Evolutionary conservation across 2,888 invertebrate genomes (phyloP).

Genomic region (Mechanitis messenoides): DNA sequence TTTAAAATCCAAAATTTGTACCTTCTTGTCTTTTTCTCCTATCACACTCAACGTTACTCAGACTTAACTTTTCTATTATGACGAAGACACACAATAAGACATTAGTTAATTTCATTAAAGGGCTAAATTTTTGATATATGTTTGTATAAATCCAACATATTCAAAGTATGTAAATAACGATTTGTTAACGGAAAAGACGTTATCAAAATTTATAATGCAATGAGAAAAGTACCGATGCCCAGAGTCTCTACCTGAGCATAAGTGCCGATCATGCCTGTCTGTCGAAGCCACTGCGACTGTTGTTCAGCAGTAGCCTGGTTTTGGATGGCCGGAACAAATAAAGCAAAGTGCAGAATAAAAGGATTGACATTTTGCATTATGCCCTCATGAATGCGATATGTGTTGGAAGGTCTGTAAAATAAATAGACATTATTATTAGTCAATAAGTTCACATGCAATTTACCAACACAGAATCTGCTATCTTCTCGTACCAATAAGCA

Average conservation of each 20-base stretch:
- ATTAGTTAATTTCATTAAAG: too few species aligned
- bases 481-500: background rate
- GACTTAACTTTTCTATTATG: too few species aligned
- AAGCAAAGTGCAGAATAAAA: slow-evolving; percentile 86
- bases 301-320: slow-evolving; percentile 91
- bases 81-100: too few species aligned
- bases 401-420: slow-evolving; percentile 44
- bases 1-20: background rate
- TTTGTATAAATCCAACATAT: too few species aligned
- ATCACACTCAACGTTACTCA: background rate
- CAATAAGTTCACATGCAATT: too few species aligned
- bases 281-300: slow-evolving; percentile 87
- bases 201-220: too few species aligned
- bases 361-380: slow-evolving; percentile 80
- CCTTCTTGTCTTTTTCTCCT: background rate
- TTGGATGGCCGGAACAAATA: slow-evolving; percentile 92
- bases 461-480: background rate
- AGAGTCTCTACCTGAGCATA: slow-evolving; percentile 85
- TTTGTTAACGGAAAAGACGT: too few species aligned
- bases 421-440: background rate
- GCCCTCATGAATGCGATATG: slow-evolving; percentile 44
- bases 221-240: too few species aligned
- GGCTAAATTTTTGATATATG: too few species aligned
- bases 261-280: slow-evolving; percentile 88
- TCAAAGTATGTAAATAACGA: too few species aligned